These are phyloP conservation scores for Anagrus nilaparvatae DNA, from an alignment of 1,140 invertebrate species.

Conservation along the genomic window DNA sequence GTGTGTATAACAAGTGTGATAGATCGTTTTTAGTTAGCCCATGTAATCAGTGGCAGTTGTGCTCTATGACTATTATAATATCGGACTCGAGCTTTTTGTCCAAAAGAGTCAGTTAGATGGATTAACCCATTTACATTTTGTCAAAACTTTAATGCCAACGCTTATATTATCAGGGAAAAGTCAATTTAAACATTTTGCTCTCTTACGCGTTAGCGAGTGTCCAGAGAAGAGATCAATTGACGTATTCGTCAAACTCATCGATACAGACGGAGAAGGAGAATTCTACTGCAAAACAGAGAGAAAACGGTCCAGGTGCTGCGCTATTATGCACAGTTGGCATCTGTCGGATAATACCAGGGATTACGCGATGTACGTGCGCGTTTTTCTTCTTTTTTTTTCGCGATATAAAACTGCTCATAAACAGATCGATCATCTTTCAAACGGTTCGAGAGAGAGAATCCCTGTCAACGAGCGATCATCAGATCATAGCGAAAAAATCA, in stretches of 20 bases:
- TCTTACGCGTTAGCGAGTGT: too few relatives aligned
- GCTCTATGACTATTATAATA: too few relatives aligned
- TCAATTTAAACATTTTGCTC: too few relatives aligned
- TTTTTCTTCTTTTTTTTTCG: conserved; percentile 14
- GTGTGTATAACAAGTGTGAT: too few relatives aligned
- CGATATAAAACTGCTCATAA: too few relatives aligned
- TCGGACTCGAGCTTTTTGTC: conserved; percentile 41
- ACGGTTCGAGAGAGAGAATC: conserved; percentile 23
- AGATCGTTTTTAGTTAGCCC: too few relatives aligned
- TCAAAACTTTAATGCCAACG: too few relatives aligned
- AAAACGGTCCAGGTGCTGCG: conserved; percentile 22
- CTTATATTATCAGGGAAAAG: too few relatives aligned
- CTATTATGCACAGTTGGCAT: conserved; percentile 25
- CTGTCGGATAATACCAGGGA: conserved; percentile 38
- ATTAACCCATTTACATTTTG: conserved; percentile 45
- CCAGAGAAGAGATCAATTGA: too few relatives aligned
- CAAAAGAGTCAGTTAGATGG: conserved; percentile 40
- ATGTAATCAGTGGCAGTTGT: too few relatives aligned
- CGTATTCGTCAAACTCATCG: conserved; percentile 22
- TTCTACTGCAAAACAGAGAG: background rate
- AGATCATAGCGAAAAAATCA: conserved; percentile 15
- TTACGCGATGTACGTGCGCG: conserved; percentile 25
- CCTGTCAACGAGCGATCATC: conserved; percentile 20
- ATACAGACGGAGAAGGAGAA: background rate
- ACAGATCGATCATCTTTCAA: conserved; percentile 41